Evolutionary conservation across 2,888 invertebrate genomes (phyloP).

Genomic region (Acleris emargana): DNA sequence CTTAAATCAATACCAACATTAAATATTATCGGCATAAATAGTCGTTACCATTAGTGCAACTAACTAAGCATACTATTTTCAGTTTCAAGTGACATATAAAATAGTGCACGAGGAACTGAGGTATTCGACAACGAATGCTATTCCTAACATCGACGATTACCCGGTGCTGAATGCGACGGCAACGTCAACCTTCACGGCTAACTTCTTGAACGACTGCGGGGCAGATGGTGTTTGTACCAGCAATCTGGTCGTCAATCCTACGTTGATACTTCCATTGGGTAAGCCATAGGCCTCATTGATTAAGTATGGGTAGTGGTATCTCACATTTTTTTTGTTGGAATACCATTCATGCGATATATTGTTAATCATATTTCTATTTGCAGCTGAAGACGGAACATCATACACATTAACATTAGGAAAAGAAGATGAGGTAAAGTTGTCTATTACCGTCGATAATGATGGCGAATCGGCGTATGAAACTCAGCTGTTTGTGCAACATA

Average conservation of each 20-base stretch:
- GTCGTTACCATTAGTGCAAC: too few relatives aligned
- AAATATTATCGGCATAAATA: too few relatives aligned
- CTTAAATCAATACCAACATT: neutral
- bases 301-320: neutral
- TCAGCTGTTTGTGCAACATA: constrained; percentile 91
- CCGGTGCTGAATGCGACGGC: constrained; percentile 96
- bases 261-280: constrained; percentile 84
- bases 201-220: constrained; percentile 96
- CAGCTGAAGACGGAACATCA: constrained; percentile 68
- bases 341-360: neutral
- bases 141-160: constrained; percentile 89
- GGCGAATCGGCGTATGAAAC: constrained; percentile 96
- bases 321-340: neutral
- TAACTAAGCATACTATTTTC: constrained; percentile 39
- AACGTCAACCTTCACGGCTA: constrained; percentile 90
- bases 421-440: constrained; percentile 89
- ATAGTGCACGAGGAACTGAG: constrained; percentile 87
- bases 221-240: constrained; percentile 94
- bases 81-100: constrained; percentile 93
- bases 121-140: constrained; percentile 74
- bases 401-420: constrained; percentile 87
- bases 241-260: constrained; percentile 87
- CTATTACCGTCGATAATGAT: constrained; percentile 89
- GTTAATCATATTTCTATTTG: neutral
- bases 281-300: constrained; percentile 39